Base-by-base conservation (phyloP, 2,797 vertebrate genomes). In the Esox masquinongy region DNA sequence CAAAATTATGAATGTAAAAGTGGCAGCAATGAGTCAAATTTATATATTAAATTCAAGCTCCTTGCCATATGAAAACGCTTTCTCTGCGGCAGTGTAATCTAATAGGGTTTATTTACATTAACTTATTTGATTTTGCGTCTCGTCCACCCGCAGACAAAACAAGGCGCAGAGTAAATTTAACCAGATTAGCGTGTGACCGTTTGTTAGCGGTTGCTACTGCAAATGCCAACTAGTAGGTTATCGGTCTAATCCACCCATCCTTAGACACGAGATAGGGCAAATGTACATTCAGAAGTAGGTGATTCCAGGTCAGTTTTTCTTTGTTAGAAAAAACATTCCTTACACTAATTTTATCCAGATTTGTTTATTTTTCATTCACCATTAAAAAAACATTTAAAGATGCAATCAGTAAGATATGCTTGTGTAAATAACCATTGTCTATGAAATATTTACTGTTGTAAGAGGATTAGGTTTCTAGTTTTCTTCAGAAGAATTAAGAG, bases 71-170 rank as follows among this genome's bases (percentile, higher is more conserved):
- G 73, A 89, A 90, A 85, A 72, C 56, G 59, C n/a, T 64, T 53
- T 74, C 78, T 81, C 84, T 77, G 19, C 82, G 79, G 80, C 75
- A 39, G 11, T 43, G 51, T 88, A 89, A 93, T 90, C 77, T 79
- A 90, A 92, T 91, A 74, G 74, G 72, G 73, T 85, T 87, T 84
- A 88, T 91, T 89, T 91, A 83, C 87, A 90, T 89, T 84, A 86
- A 81, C 80, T 86, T 86, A 82, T 94, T 91, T 81, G 86, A 93
- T 92, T 92, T 86, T 77, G 75, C 80, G 82, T 88, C 89, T 83
- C 82, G 82, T 82, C 87, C 88, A 77, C 86, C 89, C 90, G 90
- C 90, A 77, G 81, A 80, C 83, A 69, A 69, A 71, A 79, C 79
- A 73, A 76, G 77, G 79, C 73, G 61, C 74, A 3, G n/a, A 31